phyloP scores from a whole-genome alignment of 2,797 vertebrate species.

The Pipistrellus kuhlii region DNA sequence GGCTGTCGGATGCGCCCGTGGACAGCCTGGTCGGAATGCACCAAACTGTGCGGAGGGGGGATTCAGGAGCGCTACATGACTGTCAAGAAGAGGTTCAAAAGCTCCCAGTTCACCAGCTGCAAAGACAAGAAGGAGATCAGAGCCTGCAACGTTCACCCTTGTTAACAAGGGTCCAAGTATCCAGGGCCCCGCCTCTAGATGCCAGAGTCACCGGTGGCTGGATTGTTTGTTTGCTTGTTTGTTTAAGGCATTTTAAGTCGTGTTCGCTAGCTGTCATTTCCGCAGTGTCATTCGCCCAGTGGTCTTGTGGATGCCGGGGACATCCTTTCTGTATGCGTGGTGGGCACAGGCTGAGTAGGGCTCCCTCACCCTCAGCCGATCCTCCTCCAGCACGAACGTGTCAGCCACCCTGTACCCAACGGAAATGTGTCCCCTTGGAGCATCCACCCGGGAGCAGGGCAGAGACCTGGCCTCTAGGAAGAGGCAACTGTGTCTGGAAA shows the following conservation, averaged over 20 bases:
- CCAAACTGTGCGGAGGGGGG: constrained; percentile 95
- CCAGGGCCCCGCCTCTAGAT: constrained; percentile 87
- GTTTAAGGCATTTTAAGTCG: constrained; percentile 83
- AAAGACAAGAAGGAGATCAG: constrained; percentile 99
- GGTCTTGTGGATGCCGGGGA: constrained; percentile 88
- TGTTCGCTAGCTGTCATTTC: constrained; percentile 89
- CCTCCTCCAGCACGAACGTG: constrained; percentile 82
- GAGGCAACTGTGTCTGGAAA: neutral
- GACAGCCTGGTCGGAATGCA: constrained; percentile 98
- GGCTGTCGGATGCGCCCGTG: constrained; percentile 98
- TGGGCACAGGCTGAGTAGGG: constrained; percentile 77
- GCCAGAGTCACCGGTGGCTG: constrained; percentile 87
- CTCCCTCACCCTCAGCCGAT: constrained; percentile 81
- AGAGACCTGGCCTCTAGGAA: neutral
- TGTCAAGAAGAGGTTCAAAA: constrained; percentile 97
- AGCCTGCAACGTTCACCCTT: constrained; percentile 97
- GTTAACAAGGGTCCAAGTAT: constrained; percentile 88
- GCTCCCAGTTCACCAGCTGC: constrained; percentile 95
- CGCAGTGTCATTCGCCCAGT: constrained; percentile 87
- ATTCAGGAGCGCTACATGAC: constrained; percentile 98
- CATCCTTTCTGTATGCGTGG: constrained; percentile 86
- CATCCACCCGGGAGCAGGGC: neutral
- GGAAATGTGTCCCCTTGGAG: constrained; percentile 75
- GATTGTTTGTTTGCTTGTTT: constrained; percentile 88
- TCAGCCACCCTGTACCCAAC: constrained; percentile 77